Evolutionary conservation across 2,888 invertebrate species (phyloP).

Genomic region (Entomobrya proxima): DNA sequence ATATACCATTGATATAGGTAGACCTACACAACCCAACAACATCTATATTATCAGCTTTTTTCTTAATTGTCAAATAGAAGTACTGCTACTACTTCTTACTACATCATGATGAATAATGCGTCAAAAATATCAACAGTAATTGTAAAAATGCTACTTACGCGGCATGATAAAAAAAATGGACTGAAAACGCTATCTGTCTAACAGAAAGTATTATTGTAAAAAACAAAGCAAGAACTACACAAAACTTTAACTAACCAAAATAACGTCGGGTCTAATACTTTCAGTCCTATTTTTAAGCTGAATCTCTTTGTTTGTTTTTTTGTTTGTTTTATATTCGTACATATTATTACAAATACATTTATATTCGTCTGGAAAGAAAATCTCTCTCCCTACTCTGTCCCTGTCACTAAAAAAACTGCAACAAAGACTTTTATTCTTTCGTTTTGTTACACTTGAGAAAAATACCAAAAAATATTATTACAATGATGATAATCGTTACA

Average conservation of each 20-base stretch:
- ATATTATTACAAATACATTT: not conserved
- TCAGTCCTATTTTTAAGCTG: conserved; percentile 62
- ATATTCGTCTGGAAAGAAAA: conserved; percentile 1
- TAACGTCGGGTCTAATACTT: conserved; percentile 15
- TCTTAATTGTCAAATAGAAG: not conserved
- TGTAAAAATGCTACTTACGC: conserved; percentile 19
- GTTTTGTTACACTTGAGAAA: conserved; percentile 40
- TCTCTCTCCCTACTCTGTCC: not conserved
- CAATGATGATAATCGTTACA: conserved; percentile 20
- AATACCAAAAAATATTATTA: conserved; percentile 65
- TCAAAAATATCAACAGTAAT: conserved; percentile 36
- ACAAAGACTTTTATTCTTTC: conserved; percentile 18
- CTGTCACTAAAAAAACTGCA: not conserved
- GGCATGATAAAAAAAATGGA: conserved; percentile 58
- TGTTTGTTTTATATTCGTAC: not conserved
- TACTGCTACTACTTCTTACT: not conserved
- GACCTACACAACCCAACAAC: not conserved
- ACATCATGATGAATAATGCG: not conserved
- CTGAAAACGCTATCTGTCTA: conserved; percentile 64
- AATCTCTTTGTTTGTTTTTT: conserved; percentile 58
- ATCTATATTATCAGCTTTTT: too few relatives aligned
- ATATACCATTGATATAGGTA: conserved; percentile 14
- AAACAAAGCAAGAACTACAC: conserved; percentile 60
- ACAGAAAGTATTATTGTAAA: conserved; percentile 66
- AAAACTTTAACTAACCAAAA: conserved; percentile 42